Percentiles rank a stretch among this genome's conserved stretches.
Evolutionary conservation across 2,888 invertebrate genomes (phyloP).

Genomic region (Athetis lepigone): DNA sequence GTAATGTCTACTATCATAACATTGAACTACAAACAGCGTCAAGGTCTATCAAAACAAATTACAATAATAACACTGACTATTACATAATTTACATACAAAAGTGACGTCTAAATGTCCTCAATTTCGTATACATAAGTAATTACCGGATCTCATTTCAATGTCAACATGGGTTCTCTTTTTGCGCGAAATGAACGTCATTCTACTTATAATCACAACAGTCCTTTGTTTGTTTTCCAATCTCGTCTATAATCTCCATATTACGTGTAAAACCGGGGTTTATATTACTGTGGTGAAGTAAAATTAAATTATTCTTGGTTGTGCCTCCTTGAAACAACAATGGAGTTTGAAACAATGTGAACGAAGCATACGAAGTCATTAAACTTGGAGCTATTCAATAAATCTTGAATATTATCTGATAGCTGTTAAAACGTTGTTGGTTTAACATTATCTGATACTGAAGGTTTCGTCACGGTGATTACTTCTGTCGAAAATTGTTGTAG

Average conservation of each 20-base stretch:
- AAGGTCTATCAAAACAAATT: slow-evolving; percentile 21
- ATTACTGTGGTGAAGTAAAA: slow-evolving; percentile 46
- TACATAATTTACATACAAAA: slow-evolving; percentile 38
- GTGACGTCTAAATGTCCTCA: slow-evolving; percentile 39
- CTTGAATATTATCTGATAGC: slow-evolving; percentile 59
- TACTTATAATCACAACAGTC: slow-evolving; percentile 40
- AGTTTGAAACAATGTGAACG: slow-evolving; percentile 62
- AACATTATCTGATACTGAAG: slow-evolving; percentile 38
- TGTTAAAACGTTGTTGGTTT: slow-evolving; percentile 34
- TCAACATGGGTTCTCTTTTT: slow-evolving; percentile 41
- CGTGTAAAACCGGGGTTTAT: slow-evolving; percentile 43
- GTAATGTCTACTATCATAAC: background rate
- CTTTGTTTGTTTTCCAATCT: slow-evolving; percentile 64
- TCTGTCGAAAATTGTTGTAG: slow-evolving; percentile 6
- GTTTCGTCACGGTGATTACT: slow-evolving; percentile 19
- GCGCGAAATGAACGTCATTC: slow-evolving; percentile 33
- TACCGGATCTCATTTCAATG: slow-evolving; percentile 50
- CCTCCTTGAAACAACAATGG: slow-evolving; percentile 64
- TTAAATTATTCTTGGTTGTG: slow-evolving; percentile 55
- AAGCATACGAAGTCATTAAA: slow-evolving; percentile 55
- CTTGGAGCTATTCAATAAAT: slow-evolving; percentile 62
- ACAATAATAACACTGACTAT: slow-evolving; percentile 27
- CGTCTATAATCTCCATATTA: slow-evolving; percentile 55
- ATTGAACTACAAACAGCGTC: slow-evolving; percentile 1
- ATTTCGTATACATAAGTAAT: slow-evolving; percentile 32